phyloP scores from a whole-genome alignment of 1,140 invertebrate genomes.

The Triops cancriformis region DNA sequence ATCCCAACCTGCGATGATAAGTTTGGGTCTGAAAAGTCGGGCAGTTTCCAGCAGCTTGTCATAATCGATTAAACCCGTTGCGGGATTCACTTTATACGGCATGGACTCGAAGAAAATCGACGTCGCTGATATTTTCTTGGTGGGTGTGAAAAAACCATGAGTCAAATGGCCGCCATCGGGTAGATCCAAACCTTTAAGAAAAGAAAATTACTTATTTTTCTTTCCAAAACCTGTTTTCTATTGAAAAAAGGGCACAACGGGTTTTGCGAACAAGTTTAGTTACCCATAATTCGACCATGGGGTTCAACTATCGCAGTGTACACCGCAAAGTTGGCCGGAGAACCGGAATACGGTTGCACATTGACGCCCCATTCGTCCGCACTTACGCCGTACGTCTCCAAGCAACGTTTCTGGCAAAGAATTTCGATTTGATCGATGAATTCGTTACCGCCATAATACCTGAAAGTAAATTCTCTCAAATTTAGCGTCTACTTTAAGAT shows the following conservation, averaged over 20 bases:
- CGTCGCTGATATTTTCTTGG: slow-evolving; percentile 91
- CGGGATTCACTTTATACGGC: slow-evolving; percentile 83
- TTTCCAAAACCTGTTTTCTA: not conserved
- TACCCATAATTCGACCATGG: slow-evolving; percentile 92
- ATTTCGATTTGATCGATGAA: slow-evolving; percentile 89
- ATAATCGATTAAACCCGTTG: slow-evolving; percentile 89
- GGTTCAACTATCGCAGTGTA: slow-evolving; percentile 80
- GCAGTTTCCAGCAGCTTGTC: slow-evolving; percentile 74
- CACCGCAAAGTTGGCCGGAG: slow-evolving; percentile 94
- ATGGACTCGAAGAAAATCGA: slow-evolving; percentile 98
- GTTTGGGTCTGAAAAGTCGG: slow-evolving; percentile 76
- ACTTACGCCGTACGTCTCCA: slow-evolving; percentile 75
- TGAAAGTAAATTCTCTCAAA: slow-evolving; percentile 30
- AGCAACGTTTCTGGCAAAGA: slow-evolving; percentile 74
- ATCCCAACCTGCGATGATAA: slow-evolving; percentile 77
- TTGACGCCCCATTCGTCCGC: slow-evolving; percentile 92
- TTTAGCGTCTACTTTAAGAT: not conserved
- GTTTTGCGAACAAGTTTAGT: slow-evolving; percentile 10
- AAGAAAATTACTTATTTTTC: not conserved
- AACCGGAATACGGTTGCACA: slow-evolving; percentile 95
- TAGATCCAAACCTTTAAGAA: slow-evolving; percentile 59
- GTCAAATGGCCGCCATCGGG: slow-evolving; percentile 95
- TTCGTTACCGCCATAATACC: slow-evolving; percentile 93
- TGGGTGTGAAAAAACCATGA: slow-evolving; percentile 84
- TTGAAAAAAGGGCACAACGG: not conserved